These are phyloP conservation scores for Meloidogyne chitwoodi DNA, from an alignment of 1,140 invertebrate genomes.

Conservation along the genomic window DNA sequence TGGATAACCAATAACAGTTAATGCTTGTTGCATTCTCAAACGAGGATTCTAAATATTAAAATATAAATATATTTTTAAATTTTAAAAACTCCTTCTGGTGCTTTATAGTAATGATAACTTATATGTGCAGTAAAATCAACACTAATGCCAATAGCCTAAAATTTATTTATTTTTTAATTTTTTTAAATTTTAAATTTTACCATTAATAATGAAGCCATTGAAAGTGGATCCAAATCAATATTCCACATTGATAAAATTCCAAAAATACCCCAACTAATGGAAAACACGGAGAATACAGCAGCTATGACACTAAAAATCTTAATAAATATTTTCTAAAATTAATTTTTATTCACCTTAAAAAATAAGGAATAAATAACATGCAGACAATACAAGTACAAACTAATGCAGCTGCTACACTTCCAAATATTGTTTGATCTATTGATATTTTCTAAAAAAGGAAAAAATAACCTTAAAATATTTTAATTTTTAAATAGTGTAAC, in stretches of 20 bases:
- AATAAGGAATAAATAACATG: conserved; percentile 62
- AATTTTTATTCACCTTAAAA: conserved; percentile 42
- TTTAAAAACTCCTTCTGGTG: conserved; percentile 60
- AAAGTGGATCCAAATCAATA: conserved; percentile 61
- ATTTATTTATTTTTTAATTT: conserved; percentile 2
- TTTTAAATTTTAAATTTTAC: neutral
- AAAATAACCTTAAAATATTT: too few relatives aligned
- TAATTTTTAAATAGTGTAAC: too few relatives aligned
- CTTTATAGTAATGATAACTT: conserved; percentile 64
- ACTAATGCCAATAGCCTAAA: conserved; percentile 63
- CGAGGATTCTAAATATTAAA: conserved; percentile 40
- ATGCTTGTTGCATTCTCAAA: conserved; percentile 45
- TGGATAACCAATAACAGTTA: conserved; percentile 55
- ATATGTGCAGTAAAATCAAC: conserved; percentile 63
- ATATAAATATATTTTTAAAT: neutral
- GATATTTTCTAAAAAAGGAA: conserved; percentile 48
- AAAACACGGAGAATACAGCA: conserved; percentile 60
- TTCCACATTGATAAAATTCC: conserved; percentile 61
- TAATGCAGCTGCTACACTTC: conserved; percentile 60
- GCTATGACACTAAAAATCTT: conserved; percentile 47
- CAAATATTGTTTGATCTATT: conserved; percentile 54
- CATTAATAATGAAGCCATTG: conserved; percentile 58
- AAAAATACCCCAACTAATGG: conserved; percentile 60
- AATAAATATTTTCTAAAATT: neutral
- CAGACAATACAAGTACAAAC: conserved; percentile 61